Conservation (phyloP, 2,888 invertebrate species). For the Tenthredo mesomela region DNA sequence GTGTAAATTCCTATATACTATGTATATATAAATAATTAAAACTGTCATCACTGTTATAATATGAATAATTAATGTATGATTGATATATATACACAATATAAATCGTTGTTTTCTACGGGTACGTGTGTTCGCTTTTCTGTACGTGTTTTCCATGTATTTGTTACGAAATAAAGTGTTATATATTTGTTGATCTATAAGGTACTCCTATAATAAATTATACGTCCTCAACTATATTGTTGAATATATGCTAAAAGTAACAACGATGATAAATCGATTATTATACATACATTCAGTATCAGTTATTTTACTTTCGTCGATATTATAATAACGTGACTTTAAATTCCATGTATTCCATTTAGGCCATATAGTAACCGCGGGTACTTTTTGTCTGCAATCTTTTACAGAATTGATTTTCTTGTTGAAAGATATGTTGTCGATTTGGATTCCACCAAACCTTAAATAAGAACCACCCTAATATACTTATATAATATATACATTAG, state of each 20-base stretch:
- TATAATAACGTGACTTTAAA: no score
- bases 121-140: conserved; percentile 65
- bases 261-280: neutral
- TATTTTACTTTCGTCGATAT: no score
- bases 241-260: neutral
- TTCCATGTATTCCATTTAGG: no score
- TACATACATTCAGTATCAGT: neutral
- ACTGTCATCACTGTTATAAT: conserved; percentile 6
- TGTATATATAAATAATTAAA: neutral
- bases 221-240: neutral
- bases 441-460: no score
- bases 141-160: conserved; percentile 71
- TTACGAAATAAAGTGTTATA: conserved; percentile 70
- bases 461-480: neutral
- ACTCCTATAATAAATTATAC: conserved; percentile 48
- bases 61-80: neutral
- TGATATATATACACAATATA: conserved; percentile 17
- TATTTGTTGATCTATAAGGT: conserved; percentile 65
- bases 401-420: no score
- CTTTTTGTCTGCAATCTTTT: no score
- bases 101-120: conserved; percentile 69
- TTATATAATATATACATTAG: no score
- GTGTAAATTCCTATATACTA: neutral
- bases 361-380: no score
- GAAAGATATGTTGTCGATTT: no score